Conservation (phyloP, 2,888 invertebrate genomes). For the Allygus modestus region DNA sequence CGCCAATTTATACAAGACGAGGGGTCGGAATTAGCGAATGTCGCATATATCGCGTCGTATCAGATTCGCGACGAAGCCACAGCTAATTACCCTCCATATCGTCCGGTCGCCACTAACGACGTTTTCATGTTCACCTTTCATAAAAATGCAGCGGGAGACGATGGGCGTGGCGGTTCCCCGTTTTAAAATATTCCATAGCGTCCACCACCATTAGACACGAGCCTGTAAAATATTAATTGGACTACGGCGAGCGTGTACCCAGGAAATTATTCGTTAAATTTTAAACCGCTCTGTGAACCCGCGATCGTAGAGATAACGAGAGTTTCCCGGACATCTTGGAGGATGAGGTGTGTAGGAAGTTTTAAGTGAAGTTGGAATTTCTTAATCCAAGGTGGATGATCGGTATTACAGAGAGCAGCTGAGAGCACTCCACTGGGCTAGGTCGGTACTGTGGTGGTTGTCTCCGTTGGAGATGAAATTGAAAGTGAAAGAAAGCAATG, state of each 20-base stretch:
- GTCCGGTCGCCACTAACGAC: background rate
- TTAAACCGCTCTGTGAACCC: background rate
- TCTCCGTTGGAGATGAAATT: too few relatives aligned
- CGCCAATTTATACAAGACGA: slow-evolving; percentile 33
- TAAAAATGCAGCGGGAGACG: slow-evolving; percentile 16
- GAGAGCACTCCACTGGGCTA: too few relatives aligned
- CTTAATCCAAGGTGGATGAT: too few relatives aligned
- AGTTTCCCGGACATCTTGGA: slow-evolving; percentile 2
- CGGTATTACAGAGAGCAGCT: too few relatives aligned
- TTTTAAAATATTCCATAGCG: slow-evolving; percentile 27
- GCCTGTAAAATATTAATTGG: slow-evolving; percentile 31
- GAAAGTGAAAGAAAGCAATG: too few relatives aligned
- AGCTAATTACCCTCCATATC: slow-evolving; percentile 8
- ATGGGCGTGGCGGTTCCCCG: slow-evolving; percentile 6
- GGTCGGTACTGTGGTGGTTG: too few relatives aligned
- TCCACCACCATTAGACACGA: slow-evolving; percentile 18
- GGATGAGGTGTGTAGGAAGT: slow-evolving; percentile 2
- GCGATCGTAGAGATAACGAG: background rate
- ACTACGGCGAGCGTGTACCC: background rate
- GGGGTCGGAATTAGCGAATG: slow-evolving; percentile 44
- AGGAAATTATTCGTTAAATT: slow-evolving; percentile 32
- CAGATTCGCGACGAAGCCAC: slow-evolving; percentile 2
- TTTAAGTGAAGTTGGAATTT: background rate
- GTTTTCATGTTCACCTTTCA: slow-evolving; percentile 24
- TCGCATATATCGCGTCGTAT: slow-evolving; percentile 32